A percentile compares a stretch with the other conserved stretches of the same genome.
Evolutionary conservation across 2,113 vertebrate species (phyloP).

Genomic region (Phylloscopus trochiloides): DNA sequence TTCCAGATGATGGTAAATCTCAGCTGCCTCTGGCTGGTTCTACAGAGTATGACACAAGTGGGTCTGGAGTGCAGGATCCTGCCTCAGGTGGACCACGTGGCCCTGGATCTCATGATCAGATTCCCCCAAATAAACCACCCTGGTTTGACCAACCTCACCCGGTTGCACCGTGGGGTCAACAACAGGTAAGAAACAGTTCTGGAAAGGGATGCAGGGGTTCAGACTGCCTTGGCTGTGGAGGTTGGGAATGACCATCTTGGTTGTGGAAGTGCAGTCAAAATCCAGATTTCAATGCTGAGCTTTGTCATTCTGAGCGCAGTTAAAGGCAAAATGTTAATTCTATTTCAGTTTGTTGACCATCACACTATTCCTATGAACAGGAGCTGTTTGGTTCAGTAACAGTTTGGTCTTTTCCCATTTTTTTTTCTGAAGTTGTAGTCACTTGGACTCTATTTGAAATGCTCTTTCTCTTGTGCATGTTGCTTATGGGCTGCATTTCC

Average conservation of each 20-base stretch:
- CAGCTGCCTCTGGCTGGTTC: constrained; percentile 80
- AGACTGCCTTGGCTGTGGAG: not conserved
- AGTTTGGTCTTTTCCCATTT: not conserved
- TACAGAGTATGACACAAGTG: constrained; percentile 81
- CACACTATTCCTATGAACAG: fast-evolving
- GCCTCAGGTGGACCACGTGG: constrained; percentile 75
- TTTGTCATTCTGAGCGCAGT: not conserved
- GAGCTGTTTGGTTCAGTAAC: not conserved
- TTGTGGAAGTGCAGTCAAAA: not conserved
- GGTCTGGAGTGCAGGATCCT: constrained; percentile 78
- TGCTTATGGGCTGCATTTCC: fast-evolving
- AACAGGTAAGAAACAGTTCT: constrained; percentile 72
- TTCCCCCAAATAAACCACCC: constrained; percentile 84
- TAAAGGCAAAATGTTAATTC: not conserved
- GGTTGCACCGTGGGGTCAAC: constrained; percentile 85
- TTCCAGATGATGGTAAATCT: constrained; percentile 86
- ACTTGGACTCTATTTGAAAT: not conserved
- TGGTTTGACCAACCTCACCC: constrained; percentile 94
- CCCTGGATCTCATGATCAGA: constrained; percentile 81
- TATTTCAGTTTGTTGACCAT: not conserved
- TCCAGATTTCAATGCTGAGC: not conserved
- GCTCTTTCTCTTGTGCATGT: fast-evolving
- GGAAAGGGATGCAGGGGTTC: not conserved
- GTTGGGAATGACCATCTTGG: not conserved
- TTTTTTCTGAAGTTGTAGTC: not conserved